Percentiles rank a stretch among this genome's conserved stretches.
phyloP scores from a whole-genome alignment of 2,113 vertebrate genomes.

The Bambusicola thoracicus region DNA sequence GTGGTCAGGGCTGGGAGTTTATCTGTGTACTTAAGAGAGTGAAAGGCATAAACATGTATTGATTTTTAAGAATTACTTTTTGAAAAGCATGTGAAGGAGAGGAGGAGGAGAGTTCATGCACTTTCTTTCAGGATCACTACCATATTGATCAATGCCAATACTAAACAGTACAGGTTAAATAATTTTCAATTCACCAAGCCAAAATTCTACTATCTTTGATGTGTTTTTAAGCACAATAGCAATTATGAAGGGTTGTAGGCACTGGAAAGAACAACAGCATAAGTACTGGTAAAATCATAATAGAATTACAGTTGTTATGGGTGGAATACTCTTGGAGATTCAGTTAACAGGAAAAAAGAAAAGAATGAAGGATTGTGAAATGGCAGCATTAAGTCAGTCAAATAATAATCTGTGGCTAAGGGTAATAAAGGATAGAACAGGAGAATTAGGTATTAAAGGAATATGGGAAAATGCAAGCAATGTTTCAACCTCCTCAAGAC shows the following conservation, averaged over 20 bases:
- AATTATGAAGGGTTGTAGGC: neutral
- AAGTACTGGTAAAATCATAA: neutral
- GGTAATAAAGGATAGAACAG: neutral
- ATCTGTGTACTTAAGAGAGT: neutral
- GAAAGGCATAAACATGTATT: neutral
- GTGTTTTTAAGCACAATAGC: neutral
- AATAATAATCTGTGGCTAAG: neutral
- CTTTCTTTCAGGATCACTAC: neutral
- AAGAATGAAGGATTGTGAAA: neutral
- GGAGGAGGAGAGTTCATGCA: neutral
- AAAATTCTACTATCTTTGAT: neutral
- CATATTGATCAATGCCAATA: neutral
- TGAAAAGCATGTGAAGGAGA: accelerated
- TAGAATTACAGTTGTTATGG: neutral
- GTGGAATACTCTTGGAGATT: neutral
- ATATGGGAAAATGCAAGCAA: neutral
- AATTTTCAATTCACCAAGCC: neutral
- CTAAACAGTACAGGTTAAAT: neutral
- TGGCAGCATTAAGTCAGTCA: neutral
- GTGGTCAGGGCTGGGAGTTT: neutral
- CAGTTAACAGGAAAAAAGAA: neutral
- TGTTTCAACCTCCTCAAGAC: neutral
- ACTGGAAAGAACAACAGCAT: neutral
- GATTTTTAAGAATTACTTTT: neutral
- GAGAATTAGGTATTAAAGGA: neutral